These are phyloP conservation scores for Habrosyne pyritoides DNA, from an alignment of 2,888 invertebrate species.

Conservation along the genomic window DNA sequence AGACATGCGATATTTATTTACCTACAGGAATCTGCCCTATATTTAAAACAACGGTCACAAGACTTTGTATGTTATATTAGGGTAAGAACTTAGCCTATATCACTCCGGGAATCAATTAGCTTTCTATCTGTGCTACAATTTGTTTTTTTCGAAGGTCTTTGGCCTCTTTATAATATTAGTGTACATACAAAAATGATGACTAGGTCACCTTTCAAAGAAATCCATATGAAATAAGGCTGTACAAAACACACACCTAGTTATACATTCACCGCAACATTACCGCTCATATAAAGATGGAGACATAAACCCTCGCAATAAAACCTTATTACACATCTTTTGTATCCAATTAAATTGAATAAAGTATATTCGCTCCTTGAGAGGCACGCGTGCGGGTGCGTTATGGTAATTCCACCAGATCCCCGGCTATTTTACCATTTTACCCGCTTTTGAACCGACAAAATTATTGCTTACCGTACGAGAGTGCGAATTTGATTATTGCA, in stretches of 20 bases:
- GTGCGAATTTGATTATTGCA: constrained; percentile 16
- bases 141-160: no score
- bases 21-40: no score
- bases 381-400: constrained; percentile 27
- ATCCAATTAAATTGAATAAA: constrained; percentile 64
- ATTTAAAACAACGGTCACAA: no score
- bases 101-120: no score
- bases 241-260: constrained; percentile 3
- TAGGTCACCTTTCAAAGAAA: not conserved
- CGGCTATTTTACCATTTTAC: constrained; percentile 21
- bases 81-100: no score
- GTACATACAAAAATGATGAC: no score
- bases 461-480: constrained; percentile 17
- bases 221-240: not conserved
- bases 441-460: constrained; percentile 15
- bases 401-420: constrained; percentile 33
- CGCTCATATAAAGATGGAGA: constrained; percentile 47
- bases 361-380: constrained; percentile 11
- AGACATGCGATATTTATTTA: no score
- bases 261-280: constrained; percentile 23
- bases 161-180: no score
- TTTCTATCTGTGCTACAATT: no score
- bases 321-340: constrained; percentile 67
- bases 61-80: no score
- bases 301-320: constrained; percentile 62